Evolutionary conservation across 2,888 invertebrate species (phyloP), one percentile per base, ranked within the genome.

Genomic region (Boloria euphrosyne): DNA sequence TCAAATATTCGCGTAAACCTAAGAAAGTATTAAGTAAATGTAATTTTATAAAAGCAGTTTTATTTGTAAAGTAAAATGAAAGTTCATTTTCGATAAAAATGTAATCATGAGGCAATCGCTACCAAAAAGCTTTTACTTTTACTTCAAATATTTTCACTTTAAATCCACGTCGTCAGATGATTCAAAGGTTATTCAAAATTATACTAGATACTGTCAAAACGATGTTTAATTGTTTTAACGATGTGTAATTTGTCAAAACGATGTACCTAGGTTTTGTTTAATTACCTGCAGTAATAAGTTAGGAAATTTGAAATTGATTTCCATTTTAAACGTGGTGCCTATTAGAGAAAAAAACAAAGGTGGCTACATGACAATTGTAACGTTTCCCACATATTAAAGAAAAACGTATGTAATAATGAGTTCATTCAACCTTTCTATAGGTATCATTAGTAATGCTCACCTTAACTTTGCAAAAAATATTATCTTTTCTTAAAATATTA

Each of bases 321-420:
- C 10, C 2, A 10, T 38, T 38, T 38, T 7, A 38, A 17, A 13
- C n/a, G 18, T 27, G n/a, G 14, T 44, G 55, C 22, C 43, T 44
- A 57, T 57, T 27, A 46, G 46, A 46, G 46, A 22, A 16, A 22
- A 57, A 60, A 47, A 58, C 65, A 49, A 43, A 47, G 14, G 10
- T 57, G 72, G 71, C 54, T 75, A 76, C 77, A 74, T 77, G 76
- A 75, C 71, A 50, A 52, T 67, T 51, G 50, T 63, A 71, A 62
- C 72, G 75, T 77, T 71, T 62, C 59, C 68, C 61, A 60, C 54
- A 69, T 63, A 65, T 67, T 58, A 51, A 55, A 53, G 47, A 27
- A 59, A 69, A 70, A 70, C 27, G 52, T 59, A 68, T 7, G 53
- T 68, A 66, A 50, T 54, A 22, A 53, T 50, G 27, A 64, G 75